Percentiles rank a stretch among this genome's conserved stretches.
Evolutionary conservation across 2,888 invertebrate genomes (phyloP).

Genomic region (Heliothis peltigera): DNA sequence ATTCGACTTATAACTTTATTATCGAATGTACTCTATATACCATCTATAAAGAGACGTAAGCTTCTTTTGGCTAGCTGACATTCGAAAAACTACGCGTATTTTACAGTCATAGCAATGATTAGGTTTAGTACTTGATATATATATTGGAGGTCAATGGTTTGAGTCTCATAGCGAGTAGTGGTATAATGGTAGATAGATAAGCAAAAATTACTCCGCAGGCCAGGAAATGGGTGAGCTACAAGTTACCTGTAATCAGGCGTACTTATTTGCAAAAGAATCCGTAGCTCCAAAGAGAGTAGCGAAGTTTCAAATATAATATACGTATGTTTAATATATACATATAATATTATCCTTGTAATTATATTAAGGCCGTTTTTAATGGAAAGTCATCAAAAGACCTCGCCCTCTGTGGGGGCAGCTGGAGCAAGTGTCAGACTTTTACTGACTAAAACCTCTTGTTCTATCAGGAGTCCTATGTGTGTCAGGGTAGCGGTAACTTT

Average conservation of each 20-base stretch:
- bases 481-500: too few species aligned
- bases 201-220: constrained; percentile 1
- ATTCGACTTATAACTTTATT: not conserved
- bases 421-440: too few species aligned
- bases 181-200: constrained; percentile 1
- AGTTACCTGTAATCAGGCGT: not conserved
- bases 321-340: not conserved
- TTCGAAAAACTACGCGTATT: constrained; percentile 34
- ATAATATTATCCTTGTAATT: too few species aligned
- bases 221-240: not conserved
- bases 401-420: too few species aligned
- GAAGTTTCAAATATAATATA: not conserved
- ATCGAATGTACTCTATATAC: not conserved
- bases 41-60: not conserved
- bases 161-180: too few species aligned
- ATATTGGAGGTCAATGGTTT: constrained; percentile 15
- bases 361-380: too few species aligned
- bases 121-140: constrained; percentile 30
- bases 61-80: constrained; percentile 1
- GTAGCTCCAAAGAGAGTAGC: constrained; percentile 4
- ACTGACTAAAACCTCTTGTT: too few species aligned
- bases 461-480: too few species aligned
- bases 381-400: too few species aligned
- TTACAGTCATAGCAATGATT: constrained; percentile 32
- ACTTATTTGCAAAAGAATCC: not conserved